Conservation (phyloP, 2,797 vertebrate genomes). For the Tolypeutes matacus region DNA sequence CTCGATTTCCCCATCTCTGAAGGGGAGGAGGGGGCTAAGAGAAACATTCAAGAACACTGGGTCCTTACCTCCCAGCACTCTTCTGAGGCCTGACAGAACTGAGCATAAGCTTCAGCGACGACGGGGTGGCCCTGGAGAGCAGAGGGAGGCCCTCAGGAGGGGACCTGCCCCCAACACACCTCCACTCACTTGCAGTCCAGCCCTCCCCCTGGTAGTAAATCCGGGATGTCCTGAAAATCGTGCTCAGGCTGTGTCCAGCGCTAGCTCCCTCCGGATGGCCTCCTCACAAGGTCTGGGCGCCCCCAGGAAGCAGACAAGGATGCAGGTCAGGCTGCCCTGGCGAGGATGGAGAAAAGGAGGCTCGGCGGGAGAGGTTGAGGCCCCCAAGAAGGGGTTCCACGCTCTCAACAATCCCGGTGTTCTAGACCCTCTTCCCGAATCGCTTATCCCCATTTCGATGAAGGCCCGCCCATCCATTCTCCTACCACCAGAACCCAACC, state of each 20-base stretch:
- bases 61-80: conserved; percentile 27
- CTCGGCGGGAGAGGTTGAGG: neutral
- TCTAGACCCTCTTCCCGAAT: neutral
- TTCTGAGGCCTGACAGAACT: conserved; percentile 11
- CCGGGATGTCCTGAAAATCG: conserved; percentile 90
- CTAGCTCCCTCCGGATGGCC: conserved; percentile 88
- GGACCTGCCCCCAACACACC: neutral
- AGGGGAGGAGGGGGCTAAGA: neutral
- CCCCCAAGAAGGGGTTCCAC: neutral
- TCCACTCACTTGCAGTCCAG: conserved; percentile 89
- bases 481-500: neutral
- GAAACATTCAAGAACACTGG: neutral
- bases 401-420: neutral
- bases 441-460: neutral
- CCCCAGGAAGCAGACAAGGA: conserved; percentile 91
- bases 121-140: neutral
- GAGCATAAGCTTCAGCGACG: conserved; percentile 68
- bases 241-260: conserved; percentile 87
- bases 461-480: neutral
- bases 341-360: conserved; percentile 70
- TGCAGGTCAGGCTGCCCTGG: conserved; percentile 93
- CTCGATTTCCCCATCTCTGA: neutral
- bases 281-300: conserved; percentile 90
- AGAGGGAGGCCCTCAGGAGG: neutral
- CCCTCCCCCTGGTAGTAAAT: conserved; percentile 92